These are phyloP conservation scores for Nylanderia fulva DNA, from an alignment of 1,140 invertebrate genomes.

Conservation along the genomic window DNA sequence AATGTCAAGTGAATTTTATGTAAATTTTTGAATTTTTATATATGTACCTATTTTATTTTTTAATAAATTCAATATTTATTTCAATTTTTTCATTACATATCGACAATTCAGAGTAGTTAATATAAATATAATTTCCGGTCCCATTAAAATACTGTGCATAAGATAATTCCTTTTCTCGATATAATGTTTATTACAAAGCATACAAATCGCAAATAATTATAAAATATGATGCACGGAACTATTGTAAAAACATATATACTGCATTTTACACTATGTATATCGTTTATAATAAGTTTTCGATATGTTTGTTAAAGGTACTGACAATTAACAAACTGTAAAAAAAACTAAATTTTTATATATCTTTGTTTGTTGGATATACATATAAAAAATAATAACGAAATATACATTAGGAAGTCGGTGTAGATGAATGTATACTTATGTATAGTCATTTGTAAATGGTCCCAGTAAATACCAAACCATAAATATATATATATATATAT, in stretches of 20 bases:
- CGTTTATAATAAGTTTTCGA: background rate
- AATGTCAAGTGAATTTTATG: too few relatives aligned
- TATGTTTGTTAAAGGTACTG: background rate
- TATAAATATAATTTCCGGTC: too few relatives aligned
- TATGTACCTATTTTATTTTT: too few relatives aligned
- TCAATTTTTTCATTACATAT: too few relatives aligned
- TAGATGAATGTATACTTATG: background rate
- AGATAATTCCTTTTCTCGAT: background rate
- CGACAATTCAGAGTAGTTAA: too few relatives aligned
- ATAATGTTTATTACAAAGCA: background rate
- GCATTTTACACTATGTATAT: background rate
- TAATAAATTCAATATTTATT: too few relatives aligned
- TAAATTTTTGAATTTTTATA: too few relatives aligned
- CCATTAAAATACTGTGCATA: background rate
- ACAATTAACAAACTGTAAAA: background rate
- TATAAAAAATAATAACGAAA: background rate
- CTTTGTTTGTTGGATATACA: background rate
- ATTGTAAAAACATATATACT: constrained; percentile 1
- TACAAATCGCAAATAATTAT: background rate
- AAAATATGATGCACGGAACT: background rate
- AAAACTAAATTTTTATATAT: background rate
- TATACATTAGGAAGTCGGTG: background rate
- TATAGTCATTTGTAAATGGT: background rate
- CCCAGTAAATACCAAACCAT: too few relatives aligned
- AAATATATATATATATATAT: too few relatives aligned